Conservation (phyloP, 2,888 invertebrate genomes). For the Entomobrya proxima region DNA sequence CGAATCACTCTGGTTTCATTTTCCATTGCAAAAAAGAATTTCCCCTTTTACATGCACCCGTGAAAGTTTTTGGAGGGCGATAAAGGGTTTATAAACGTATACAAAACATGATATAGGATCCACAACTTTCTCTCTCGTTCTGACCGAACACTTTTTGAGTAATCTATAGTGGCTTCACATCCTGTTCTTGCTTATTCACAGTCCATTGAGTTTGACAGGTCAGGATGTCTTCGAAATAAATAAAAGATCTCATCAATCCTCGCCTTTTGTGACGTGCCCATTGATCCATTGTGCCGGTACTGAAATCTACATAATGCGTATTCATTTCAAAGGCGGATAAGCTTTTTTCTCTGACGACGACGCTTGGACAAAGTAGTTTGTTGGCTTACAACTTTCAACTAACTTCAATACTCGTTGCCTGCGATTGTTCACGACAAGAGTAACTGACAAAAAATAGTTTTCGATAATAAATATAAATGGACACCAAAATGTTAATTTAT, state of each 20-base stretch:
- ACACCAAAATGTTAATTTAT: too few relatives aligned
- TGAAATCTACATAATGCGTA: slow-evolving; percentile 59
- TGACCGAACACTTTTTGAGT: slow-evolving; percentile 74
- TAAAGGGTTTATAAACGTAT: slow-evolving; percentile 69
- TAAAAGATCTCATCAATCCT: slow-evolving; percentile 71
- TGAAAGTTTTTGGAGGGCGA: slow-evolving; percentile 67
- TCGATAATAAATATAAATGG: too few relatives aligned
- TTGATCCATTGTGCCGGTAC: slow-evolving; percentile 62
- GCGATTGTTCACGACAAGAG: too few relatives aligned
- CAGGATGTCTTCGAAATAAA: slow-evolving; percentile 74
- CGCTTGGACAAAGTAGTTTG: neutral
- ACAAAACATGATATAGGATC: neutral
- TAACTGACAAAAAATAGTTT: too few relatives aligned
- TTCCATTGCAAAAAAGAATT: slow-evolving; percentile 2
- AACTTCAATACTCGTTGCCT: neutral
- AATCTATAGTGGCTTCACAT: slow-evolving; percentile 75
- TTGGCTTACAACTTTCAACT: neutral
- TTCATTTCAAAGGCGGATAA: slow-evolving; percentile 35
- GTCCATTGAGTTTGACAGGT: slow-evolving; percentile 72
- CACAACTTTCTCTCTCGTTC: slow-evolving; percentile 70
- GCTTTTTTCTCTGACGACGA: slow-evolving; percentile 20
- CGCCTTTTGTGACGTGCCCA: slow-evolving; percentile 58
- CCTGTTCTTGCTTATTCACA: slow-evolving; percentile 73
- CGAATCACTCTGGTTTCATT: slow-evolving; percentile 13
- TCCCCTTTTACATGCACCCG: slow-evolving; percentile 25